Evolutionary conservation across 2,888 invertebrate species (phyloP).

Genomic region (Cactoblastis cactorum): DNA sequence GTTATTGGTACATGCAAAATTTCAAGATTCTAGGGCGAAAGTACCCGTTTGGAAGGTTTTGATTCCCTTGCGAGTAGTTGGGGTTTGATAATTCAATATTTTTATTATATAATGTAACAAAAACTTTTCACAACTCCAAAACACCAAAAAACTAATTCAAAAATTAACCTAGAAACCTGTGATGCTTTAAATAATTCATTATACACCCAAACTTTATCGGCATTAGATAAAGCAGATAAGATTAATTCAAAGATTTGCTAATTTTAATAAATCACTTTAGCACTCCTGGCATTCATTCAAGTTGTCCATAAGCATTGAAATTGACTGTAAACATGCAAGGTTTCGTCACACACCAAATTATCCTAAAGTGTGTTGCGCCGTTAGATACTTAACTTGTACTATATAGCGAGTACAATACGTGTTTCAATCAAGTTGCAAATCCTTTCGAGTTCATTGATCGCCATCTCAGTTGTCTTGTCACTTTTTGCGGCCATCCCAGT

Average conservation of each 20-base stretch:
- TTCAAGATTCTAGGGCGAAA: too few species aligned
- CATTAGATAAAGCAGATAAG: not conserved
- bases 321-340: constrained; percentile 5
- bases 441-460: constrained; percentile 6
- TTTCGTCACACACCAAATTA: constrained; percentile 4
- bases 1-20: too few species aligned
- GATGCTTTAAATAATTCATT: not conserved
- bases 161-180: too few species aligned
- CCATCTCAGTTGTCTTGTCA: not conserved
- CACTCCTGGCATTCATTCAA: not conserved
- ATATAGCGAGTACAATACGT: not conserved
- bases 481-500: not conserved
- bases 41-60: too few species aligned
- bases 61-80: too few species aligned
- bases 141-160: too few species aligned
- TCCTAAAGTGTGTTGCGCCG: constrained; percentile 7
- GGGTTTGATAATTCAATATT: too few species aligned
- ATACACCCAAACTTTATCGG: not conserved
- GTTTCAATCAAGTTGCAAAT: not conserved
- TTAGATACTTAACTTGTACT: not conserved
- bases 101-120: too few species aligned
- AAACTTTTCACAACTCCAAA: too few species aligned
- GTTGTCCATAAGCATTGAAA: not conserved
- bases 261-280: not conserved
- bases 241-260: not conserved